Percentiles rank a stretch among this genome's conserved stretches.
Conservation (phyloP, 2,888 invertebrate genomes). For the Lacanobia oleracea region DNA sequence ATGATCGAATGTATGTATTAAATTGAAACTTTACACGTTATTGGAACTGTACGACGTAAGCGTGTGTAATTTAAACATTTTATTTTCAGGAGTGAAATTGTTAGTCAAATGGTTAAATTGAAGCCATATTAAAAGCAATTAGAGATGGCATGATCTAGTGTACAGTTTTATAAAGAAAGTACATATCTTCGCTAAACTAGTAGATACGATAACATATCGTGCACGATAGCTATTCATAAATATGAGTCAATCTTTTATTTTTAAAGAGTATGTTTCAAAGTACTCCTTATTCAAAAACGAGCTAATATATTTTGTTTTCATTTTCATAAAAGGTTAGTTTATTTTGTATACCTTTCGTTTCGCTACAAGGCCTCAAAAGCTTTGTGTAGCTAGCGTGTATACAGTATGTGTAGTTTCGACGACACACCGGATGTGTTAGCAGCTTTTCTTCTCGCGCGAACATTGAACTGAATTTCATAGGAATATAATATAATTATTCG, state of each 20-base stretch:
- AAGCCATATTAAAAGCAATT: neutral
- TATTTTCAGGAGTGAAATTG: constrained; percentile 15
- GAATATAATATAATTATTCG: constrained; percentile 28
- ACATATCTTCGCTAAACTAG: neutral
- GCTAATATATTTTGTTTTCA: neutral
- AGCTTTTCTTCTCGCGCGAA: constrained; percentile 33
- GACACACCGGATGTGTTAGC: constrained; percentile 34
- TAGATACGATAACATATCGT: neutral
- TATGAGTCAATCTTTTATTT: neutral
- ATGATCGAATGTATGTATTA: constrained; percentile 16
- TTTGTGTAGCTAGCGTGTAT: constrained; percentile 3
- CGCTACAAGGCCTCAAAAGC: constrained; percentile 5
- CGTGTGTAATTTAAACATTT: constrained; percentile 6
- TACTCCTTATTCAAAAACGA: neutral
- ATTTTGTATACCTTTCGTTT: neutral
- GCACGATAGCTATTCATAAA: neutral
- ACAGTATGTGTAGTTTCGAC: constrained; percentile 8
- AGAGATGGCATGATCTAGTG: neutral
- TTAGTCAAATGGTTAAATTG: constrained; percentile 20
- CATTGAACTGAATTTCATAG: constrained; percentile 30
- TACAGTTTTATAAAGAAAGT: neutral
- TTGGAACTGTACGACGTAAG: constrained; percentile 8
- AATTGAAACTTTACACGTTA: constrained; percentile 14
- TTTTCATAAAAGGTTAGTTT: constrained; percentile 13
- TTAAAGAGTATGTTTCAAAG: neutral